Evolutionary conservation across 2,113 vertebrate genomes (phyloP), one percentile per base, ranked within the genome.

Genomic region (Lethenteron reissneri): DNA sequence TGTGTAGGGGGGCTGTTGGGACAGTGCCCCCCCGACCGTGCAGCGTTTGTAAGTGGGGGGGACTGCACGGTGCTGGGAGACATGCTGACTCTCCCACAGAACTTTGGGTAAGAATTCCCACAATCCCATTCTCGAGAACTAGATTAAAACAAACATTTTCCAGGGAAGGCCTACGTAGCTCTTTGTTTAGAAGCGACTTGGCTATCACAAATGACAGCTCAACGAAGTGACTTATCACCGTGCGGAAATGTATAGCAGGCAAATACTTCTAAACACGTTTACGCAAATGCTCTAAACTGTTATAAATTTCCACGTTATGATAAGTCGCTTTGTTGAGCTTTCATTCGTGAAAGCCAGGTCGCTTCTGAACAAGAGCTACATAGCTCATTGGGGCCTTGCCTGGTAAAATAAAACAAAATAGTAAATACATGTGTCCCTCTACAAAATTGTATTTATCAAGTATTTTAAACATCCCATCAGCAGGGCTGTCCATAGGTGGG

Each of bases 41-140:
- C 92, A 14, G 96, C 92, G 73, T 92, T 88, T 71, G 86, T 99
- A 77, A 92, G 86, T 76, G 90, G 88, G 77, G 88, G 91, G 17
- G 92, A 99, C 82, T 77, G 78, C n/a, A 78, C 96, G 75, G 95
- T 95, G 87, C 83, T 99, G 21, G 94, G 94, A 75, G 91, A 97
- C 83, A 97, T 97, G 94, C 81, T 99, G 25, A 99, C 94, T 5
- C 79, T 99, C 75, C 94, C 94, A 73, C 94, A 99, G 76, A 99
- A 97, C 79, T 99, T 99, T 79, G 94, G 94, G 94, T 97, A 85
- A 86, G 80, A 77, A 71, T 60, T 41, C 41, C 41, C 41, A 41
- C 41, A 7, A 41, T 41, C 41, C 41, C 41, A 41, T 41, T 41
- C 41, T 41, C 41, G 41, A 41, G 6, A 41, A 7, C 41, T 6